Evolutionary conservation across 2,888 invertebrate species (phyloP), one percentile per base, ranked within the genome.

Genomic region (Yponomeuta malinellus): DNA sequence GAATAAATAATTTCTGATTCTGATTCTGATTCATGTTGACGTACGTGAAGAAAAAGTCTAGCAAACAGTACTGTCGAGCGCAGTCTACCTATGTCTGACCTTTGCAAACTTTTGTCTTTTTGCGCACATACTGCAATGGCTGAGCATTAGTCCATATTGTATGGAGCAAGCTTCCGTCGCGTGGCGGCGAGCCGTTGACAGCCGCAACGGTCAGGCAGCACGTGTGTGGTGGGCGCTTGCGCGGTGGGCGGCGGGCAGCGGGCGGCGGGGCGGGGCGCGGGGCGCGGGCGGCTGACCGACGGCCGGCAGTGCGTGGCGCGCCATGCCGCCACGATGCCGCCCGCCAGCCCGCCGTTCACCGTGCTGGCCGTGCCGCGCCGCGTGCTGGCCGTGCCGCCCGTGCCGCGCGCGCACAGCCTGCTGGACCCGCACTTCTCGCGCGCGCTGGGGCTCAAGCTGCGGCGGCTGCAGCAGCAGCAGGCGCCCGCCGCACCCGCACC

Each of bases 371-470:
- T 72, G 29, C 68, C 74, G 71, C 74, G 71, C 75, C 67, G 23
- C 43, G 15, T 67, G 37, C 63, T 29, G 63, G 73, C 69, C 74
- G 73, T 68, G 68, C 72, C 73, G 64, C 70, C 68, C 33, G 73
- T 72, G 29, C 68, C 74, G 72, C 75, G 72, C 75, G 65, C 76
- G 37, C 82, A 81, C 73, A 82, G 87, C 48, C 84, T 88, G 69
- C 81, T 90, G 72, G 90, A 91, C 74, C 88, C 90, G 31, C 93
- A 94, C 76, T 96, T 96, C 83, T 94, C 95, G 73, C 94, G 95
- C 77, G 94, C 95, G 71, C 90, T 96, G 73, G 96, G 96, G 82
- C 94, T 94, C 65, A 96, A 96, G 82, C 86, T 96, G 72, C 92
- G 94, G 59, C 94, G 94, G 72, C 91, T 96, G 70, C 95, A 95